Base-by-base conservation (phyloP, 2,797 vertebrate species). In the Mormyrus hasselquistii region DNA sequence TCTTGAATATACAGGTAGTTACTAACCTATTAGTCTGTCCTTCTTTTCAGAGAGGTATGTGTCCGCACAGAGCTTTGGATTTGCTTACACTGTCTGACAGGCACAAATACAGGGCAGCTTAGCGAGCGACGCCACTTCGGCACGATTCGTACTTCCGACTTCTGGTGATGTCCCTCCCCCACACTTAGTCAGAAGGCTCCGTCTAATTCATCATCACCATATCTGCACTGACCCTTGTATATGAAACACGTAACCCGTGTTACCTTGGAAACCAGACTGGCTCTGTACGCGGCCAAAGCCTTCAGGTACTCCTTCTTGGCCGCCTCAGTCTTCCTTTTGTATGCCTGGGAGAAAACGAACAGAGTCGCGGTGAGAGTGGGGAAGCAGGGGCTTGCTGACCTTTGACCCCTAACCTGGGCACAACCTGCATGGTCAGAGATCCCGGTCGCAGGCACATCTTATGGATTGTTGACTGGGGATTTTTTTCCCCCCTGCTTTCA, bases 221-320 rank as follows among this genome's bases (percentile, higher is more conserved):
- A 93, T 95, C 94, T 91, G 91, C 47, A 19, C 90, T 95, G 95
- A 96, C 95, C 95, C 95, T 93, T 94, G 93, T 95, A 95, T 95
- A 96, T 96, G 94, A 95, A 95, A 96, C 94, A 95, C 88, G 88
- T 95, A 90, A 94, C 90, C 95, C 44, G 4, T 12, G 93, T 96
- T 98, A 99, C 98, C 98, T 99, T 99, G 96, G 98, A 99, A 96
- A 99, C 98, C 88, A 99, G 97, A 94, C 98, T 99, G 94, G 98
- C 98, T 96, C 98, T 94, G 96, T 99, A 99, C 22, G 98, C 97
- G 12, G 98, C 98, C 94, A 99, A 96, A 90, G 98, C 98, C 96
- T 99, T 99, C 96, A 99, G 97, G 95, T 99, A 99, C 91, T 99
- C 98, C 95, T 99, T 99, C 96, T 99, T 99, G 2, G 98, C 98